A percentile compares a stretch with the other conserved stretches of the same genome.
These are phyloP conservation scores for Glyphotaelius pellucidus DNA, from an alignment of 2,888 invertebrate genomes.

Conservation along the genomic window DNA sequence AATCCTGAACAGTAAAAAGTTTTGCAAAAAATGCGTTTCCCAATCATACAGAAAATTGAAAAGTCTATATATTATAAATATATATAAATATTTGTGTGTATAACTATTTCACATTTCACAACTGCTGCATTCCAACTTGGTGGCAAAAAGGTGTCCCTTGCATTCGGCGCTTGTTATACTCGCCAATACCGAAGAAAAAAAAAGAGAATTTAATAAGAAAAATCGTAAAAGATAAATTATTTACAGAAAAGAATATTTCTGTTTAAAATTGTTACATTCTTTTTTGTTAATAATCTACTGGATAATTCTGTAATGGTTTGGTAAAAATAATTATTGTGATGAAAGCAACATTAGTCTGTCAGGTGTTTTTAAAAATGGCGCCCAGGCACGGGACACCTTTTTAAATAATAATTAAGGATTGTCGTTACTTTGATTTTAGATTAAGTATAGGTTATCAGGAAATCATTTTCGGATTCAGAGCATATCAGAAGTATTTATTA, in stretches of 20 bases:
- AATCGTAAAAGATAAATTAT: not conserved
- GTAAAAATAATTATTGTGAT: not conserved
- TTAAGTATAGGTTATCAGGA: conserved; percentile 27
- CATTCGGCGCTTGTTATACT: not conserved
- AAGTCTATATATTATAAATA: conserved; percentile 42
- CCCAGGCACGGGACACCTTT: not conserved
- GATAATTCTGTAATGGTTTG: not conserved
- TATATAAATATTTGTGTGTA: conserved; percentile 44
- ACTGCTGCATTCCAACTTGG: conserved; percentile 34
- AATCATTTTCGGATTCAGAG: conserved; percentile 15
- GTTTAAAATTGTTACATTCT: conserved; percentile 29
- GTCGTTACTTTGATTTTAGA: conserved; percentile 47
- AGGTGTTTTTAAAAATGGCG: not conserved
- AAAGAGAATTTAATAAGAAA: not conserved
- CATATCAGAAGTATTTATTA: not conserved
- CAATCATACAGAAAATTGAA: conserved; percentile 39
- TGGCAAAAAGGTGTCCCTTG: conserved; percentile 19
- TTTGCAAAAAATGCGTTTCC: conserved; percentile 21
- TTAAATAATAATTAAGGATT: conserved; percentile 37
- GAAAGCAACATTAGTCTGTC: not conserved
- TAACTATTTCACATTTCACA: conserved; percentile 41
- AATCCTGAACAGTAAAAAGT: not conserved
- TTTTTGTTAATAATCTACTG: conserved; percentile 34
- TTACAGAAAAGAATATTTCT: conserved; percentile 5
- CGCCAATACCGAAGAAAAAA: not conserved